Evolutionary conservation across 2,888 invertebrate genomes (phyloP).

Genomic region (Agrochola lychnidis): DNA sequence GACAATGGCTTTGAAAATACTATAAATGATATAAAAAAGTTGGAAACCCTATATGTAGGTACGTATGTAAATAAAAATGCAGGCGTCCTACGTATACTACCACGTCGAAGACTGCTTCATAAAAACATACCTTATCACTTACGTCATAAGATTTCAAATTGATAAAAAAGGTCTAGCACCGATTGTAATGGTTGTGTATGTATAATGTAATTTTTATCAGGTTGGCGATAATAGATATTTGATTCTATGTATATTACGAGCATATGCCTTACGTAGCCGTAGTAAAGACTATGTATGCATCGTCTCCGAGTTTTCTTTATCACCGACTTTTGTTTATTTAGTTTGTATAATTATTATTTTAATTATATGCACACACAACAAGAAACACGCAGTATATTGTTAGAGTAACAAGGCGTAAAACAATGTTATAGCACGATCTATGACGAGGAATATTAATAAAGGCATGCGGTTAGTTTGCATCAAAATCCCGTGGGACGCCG

Average conservation of each 20-base stretch:
- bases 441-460: constrained; percentile 65
- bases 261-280: constrained; percentile 28
- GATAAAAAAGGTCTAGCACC: constrained; percentile 36
- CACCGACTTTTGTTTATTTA: constrained; percentile 47
- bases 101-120: constrained; percentile 35
- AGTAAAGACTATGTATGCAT: constrained; percentile 15
- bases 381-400: constrained; percentile 61
- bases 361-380: constrained; percentile 65
- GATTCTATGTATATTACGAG: constrained; percentile 41
- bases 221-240: constrained; percentile 65
- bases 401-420: constrained; percentile 62
- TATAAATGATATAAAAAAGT: too few relatives aligned
- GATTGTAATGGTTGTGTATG: constrained; percentile 41
- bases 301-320: constrained; percentile 38
- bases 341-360: constrained; percentile 41
- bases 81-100: constrained; percentile 49
- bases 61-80: constrained; percentile 64
- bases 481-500: constrained; percentile 79
- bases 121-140: constrained; percentile 56
- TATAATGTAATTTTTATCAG: constrained; percentile 66
- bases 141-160: constrained; percentile 52
- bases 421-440: constrained; percentile 58
- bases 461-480: constrained; percentile 93
- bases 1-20: too few relatives aligned
- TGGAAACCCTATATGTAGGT: neutral